Percentiles rank a stretch among this genome's conserved stretches.
phyloP scores from a whole-genome alignment of 1,140 invertebrate genomes.

The Papilio polytes region DNA sequence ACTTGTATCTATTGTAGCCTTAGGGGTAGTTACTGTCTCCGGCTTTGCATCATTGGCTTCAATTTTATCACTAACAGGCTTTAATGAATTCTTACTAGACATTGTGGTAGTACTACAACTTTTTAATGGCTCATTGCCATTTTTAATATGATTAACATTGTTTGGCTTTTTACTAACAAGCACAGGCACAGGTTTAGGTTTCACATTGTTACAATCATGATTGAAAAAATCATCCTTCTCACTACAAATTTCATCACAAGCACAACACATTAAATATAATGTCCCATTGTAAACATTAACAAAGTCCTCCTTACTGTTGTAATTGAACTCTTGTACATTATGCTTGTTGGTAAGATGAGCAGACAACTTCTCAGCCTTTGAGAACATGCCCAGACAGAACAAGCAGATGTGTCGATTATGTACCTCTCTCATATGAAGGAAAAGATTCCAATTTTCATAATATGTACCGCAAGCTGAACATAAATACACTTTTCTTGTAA shows the following conservation, averaged over 20 bases:
- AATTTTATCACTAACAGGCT: constrained; percentile 61
- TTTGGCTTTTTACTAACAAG: constrained; percentile 76
- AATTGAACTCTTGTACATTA: constrained; percentile 87
- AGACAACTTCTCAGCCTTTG: constrained; percentile 89
- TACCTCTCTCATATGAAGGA: constrained; percentile 91
- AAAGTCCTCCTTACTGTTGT: constrained; percentile 86
- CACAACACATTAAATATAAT: constrained; percentile 91
- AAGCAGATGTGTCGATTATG: constrained; percentile 91
- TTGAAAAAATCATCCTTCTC: constrained; percentile 89
- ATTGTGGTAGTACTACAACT: constrained; percentile 58
- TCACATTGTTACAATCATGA: constrained; percentile 86
- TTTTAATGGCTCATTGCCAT: constrained; percentile 54
- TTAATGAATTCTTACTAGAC: constrained; percentile 54
- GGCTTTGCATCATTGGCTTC: constrained; percentile 60
- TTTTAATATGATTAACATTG: constrained; percentile 65
- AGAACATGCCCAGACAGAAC: constrained; percentile 91
- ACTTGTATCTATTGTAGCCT: constrained; percentile 49
- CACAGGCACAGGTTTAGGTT: constrained; percentile 77
- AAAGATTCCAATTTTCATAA: constrained; percentile 93
- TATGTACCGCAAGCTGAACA: constrained; percentile 91
- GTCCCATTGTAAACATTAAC: constrained; percentile 86
- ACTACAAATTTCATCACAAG: constrained; percentile 89
- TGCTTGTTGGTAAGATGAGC: constrained; percentile 90
- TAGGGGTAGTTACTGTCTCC: constrained; percentile 59
- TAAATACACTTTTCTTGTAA: constrained; percentile 89